Evolutionary conservation across 2,888 invertebrate genomes (phyloP).

Genomic region (Tridacna crocea): DNA sequence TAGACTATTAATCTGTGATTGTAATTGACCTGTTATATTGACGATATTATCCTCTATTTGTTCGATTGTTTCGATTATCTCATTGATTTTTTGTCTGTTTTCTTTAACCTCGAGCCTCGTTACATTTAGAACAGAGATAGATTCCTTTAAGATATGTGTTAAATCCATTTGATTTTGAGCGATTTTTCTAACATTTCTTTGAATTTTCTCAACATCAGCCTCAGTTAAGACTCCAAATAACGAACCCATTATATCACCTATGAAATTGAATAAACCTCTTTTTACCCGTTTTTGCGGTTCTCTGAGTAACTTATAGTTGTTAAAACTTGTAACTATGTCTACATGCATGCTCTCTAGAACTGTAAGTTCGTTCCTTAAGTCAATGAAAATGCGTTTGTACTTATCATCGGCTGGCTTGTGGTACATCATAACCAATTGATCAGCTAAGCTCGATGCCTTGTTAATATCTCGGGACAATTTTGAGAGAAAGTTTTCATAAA

Average conservation of each 20-base stretch:
- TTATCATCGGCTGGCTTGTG: not conserved
- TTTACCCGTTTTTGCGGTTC: not conserved
- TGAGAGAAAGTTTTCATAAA: not conserved
- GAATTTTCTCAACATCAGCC: constrained; percentile 1
- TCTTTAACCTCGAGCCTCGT: constrained; percentile 3
- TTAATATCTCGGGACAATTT: constrained; percentile 2
- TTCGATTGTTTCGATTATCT: constrained; percentile 1
- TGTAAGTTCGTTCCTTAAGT: not conserved
- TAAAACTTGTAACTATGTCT: not conserved
- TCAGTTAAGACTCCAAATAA: constrained; percentile 13
- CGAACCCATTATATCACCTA: constrained; percentile 2
- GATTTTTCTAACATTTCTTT: constrained; percentile 3
- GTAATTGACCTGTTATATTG: not conserved
- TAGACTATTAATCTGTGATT: not conserved
- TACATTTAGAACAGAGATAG: not conserved
- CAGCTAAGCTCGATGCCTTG: constrained; percentile 3
- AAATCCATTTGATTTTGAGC: constrained; percentile 11
- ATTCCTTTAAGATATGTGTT: constrained; percentile 1
- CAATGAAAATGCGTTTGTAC: not conserved
- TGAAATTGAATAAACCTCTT: not conserved
- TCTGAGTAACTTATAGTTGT: not conserved
- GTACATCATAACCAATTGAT: not conserved
- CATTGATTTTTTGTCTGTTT: constrained; percentile 14
- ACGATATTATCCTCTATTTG: not conserved
- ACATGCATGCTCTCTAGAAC: not conserved